Percentiles rank a stretch among this genome's conserved stretches.
phyloP scores from a whole-genome alignment of 2,797 vertebrate species.

The Carcharodon carcharias region DNA sequence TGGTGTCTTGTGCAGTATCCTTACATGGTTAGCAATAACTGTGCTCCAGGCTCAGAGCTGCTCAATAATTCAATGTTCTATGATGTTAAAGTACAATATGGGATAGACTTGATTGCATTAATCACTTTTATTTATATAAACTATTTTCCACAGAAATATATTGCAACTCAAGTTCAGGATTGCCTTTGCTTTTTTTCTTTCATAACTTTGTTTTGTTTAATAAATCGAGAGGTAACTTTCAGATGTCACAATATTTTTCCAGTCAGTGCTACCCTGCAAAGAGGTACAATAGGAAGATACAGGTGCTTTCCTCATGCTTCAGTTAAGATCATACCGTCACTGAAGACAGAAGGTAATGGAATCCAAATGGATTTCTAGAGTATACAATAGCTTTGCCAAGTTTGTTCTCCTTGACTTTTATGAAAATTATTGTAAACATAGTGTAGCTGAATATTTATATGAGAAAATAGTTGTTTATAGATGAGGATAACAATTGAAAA shows the following conservation, averaged over 20 bases:
- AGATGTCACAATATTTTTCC: neutral
- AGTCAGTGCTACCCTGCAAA: neutral
- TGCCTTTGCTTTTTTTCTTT: neutral
- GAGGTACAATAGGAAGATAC: neutral
- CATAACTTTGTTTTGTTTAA: neutral
- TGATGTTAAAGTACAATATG: neutral
- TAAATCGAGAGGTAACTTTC: neutral
- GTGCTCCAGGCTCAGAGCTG: neutral
- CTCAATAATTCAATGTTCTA: conserved; percentile 30
- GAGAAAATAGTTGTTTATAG: conserved; percentile 32
- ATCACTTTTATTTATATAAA: conserved; percentile 26
- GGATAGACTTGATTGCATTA: neutral
- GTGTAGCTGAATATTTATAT: conserved; percentile 33
- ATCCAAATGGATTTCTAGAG: conserved; percentile 30
- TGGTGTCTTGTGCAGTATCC: neutral
- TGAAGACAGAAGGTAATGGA: conserved; percentile 22
- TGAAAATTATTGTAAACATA: conserved; percentile 37
- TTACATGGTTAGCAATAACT: conserved; percentile 4
- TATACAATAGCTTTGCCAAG: conserved; percentile 35
- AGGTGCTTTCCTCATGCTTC: neutral
- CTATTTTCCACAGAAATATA: conserved; percentile 22
- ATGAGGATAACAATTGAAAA: conserved; percentile 34
- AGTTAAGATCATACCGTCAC: neutral
- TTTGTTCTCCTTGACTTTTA: conserved; percentile 36
- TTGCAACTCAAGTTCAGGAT: neutral